phyloP scores from a whole-genome alignment of 2,113 vertebrate genomes.

The Rhinolophus ferrumequinum region DNA sequence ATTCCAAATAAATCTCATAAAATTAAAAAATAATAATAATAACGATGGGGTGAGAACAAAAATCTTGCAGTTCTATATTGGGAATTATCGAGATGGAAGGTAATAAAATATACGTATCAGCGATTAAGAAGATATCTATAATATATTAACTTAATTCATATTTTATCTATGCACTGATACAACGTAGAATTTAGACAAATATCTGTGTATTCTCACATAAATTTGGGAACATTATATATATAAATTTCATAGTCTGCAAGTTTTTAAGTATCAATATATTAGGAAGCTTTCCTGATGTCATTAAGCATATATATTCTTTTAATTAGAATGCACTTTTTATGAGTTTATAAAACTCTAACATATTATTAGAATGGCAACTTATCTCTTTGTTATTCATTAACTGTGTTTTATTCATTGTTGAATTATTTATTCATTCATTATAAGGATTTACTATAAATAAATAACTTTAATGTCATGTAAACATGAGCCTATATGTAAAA shows the following conservation, averaged over 20 bases:
- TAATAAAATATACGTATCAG: not conserved
- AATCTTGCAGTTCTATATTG: not conserved
- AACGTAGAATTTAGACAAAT: not conserved
- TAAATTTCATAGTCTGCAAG: not conserved
- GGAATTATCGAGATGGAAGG: not conserved
- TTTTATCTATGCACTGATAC: not conserved
- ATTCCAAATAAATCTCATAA: no score
- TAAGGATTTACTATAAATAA: not conserved
- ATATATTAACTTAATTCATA: not conserved
- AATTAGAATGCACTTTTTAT: not conserved
- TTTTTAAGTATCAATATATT: not conserved
- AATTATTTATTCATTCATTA: not conserved
- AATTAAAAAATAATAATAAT: not conserved
- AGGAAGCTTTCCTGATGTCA: not conserved
- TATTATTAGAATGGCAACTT: not conserved
- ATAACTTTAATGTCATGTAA: not conserved
- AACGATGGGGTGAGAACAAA: not conserved
- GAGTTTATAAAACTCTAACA: not conserved
- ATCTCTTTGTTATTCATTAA: not conserved
- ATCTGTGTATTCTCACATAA: not conserved
- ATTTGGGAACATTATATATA: not conserved
- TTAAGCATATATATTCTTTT: not conserved
- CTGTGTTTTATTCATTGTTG: not conserved
- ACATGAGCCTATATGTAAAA: not conserved
- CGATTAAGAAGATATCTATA: not conserved